Conservation (phyloP, 2,113 vertebrate genomes). For the Neopipo cinnamomea region DNA sequence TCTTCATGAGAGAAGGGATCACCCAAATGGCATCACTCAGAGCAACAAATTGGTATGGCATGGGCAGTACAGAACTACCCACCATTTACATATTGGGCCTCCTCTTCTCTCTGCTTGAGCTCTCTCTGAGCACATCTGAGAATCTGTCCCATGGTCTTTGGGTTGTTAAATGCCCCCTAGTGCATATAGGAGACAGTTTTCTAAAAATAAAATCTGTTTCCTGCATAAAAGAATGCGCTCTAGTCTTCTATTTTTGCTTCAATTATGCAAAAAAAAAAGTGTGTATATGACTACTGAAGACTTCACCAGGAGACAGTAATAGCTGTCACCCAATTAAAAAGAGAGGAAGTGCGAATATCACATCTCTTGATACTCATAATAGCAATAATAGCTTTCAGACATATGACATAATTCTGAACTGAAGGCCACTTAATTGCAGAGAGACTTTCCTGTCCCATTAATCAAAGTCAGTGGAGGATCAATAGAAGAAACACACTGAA, state of each 20-base stretch:
- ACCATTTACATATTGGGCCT: not conserved
- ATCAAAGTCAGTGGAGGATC: not conserved
- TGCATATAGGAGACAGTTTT: not conserved
- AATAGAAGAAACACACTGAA: not conserved
- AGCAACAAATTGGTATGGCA: not conserved
- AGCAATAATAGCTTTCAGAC: conserved; percentile 38
- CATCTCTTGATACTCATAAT: not conserved
- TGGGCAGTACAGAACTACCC: not conserved
- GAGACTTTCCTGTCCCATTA: not conserved
- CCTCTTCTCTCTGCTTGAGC: not conserved
- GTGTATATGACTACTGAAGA: not conserved
- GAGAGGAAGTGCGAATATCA: conserved; percentile 20
- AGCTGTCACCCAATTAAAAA: conserved; percentile 22
- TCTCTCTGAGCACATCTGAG: not conserved
- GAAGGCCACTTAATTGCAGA: conserved; percentile 25
- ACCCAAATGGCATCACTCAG: not conserved
- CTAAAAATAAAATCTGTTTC: not conserved
- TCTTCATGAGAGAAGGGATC: not conserved
- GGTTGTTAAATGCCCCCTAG: not conserved
- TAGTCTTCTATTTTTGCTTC: not conserved
- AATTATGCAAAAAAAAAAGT: not conserved
- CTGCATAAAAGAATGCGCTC: not conserved
- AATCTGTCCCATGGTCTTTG: not conserved
- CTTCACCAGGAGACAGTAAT: not conserved
- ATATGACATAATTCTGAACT: conserved; percentile 3